A percentile compares a stretch with the other conserved stretches of the same genome.
phyloP scores from a whole-genome alignment of 2,797 vertebrate genomes.

The Monodelphis domestica region DNA sequence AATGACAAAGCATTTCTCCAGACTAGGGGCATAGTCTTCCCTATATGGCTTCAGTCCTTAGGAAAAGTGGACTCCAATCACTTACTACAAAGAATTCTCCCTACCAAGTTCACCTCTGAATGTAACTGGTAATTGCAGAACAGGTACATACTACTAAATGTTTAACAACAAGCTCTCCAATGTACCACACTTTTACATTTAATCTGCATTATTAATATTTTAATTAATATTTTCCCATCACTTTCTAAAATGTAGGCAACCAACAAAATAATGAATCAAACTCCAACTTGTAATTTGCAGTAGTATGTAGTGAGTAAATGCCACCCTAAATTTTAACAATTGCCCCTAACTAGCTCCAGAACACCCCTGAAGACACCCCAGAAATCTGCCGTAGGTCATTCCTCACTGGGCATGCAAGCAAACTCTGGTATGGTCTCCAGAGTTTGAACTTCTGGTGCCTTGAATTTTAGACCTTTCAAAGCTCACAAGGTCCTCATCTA shows the following conservation, averaged over 20 bases:
- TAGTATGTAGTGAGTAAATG: neutral
- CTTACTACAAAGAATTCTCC: neutral
- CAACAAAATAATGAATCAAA: neutral
- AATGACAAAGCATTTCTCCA: neutral
- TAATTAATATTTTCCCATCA: neutral
- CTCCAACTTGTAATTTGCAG: neutral
- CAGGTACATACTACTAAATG: neutral
- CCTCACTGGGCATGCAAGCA: neutral
- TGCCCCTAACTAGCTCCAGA: neutral
- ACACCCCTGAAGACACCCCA: too few species aligned
- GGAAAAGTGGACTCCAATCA: neutral
- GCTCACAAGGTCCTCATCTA: neutral
- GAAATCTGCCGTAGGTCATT: neutral
- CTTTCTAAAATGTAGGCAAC: neutral
- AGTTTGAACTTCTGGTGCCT: neutral
- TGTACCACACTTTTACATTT: neutral
- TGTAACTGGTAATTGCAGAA: neutral
- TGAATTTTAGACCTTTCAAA: neutral
- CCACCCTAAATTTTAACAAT: neutral
- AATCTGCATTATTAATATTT: neutral
- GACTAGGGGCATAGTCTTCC: neutral
- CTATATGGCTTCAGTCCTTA: neutral
- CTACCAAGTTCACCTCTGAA: neutral
- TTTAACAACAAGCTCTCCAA: neutral
- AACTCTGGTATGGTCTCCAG: neutral